phyloP scores from a whole-genome alignment of 2,888 invertebrate genomes.

The Mythimna impura region DNA sequence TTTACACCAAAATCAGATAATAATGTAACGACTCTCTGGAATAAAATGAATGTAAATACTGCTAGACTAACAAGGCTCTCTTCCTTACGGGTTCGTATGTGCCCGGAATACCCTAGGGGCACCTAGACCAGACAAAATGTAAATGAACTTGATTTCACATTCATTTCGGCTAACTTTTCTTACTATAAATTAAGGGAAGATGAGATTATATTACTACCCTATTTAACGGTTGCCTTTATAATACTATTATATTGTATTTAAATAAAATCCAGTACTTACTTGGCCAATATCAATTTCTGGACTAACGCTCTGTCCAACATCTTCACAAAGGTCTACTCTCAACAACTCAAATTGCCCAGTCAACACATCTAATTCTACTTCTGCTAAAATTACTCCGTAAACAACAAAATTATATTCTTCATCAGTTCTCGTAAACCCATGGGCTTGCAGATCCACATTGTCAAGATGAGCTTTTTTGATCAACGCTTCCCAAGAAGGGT shows the following conservation, averaged over 20 bases:
- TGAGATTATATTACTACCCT: background rate
- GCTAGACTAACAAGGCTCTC: constrained; percentile 8
- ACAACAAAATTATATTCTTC: constrained; percentile 30
- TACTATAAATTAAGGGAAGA: background rate
- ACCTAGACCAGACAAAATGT: constrained; percentile 19
- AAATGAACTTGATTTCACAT: constrained; percentile 19
- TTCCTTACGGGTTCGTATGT: constrained; percentile 13
- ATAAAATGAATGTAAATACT: constrained; percentile 28
- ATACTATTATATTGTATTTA: background rate
- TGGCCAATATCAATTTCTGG: constrained; percentile 91
- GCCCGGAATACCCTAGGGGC: constrained; percentile 7
- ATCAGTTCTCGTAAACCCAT: constrained; percentile 91
- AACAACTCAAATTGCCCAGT: constrained; percentile 93
- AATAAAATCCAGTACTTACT: constrained; percentile 20
- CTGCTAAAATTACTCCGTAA: constrained; percentile 50
- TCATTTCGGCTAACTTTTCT: constrained; percentile 5
- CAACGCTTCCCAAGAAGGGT: constrained; percentile 90
- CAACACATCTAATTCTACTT: constrained; percentile 83
- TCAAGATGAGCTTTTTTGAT: constrained; percentile 87
- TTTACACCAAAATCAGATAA: constrained; percentile 15
- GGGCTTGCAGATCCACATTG: constrained; percentile 89
- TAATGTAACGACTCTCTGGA: background rate
- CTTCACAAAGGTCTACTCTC: constrained; percentile 93
- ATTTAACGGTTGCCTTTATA: background rate
- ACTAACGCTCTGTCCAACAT: constrained; percentile 92